A percentile compares a stretch with the other conserved stretches of the same genome.
Conservation (phyloP, 2,888 invertebrate species). For the Hydroisotoma schaefferi region DNA sequence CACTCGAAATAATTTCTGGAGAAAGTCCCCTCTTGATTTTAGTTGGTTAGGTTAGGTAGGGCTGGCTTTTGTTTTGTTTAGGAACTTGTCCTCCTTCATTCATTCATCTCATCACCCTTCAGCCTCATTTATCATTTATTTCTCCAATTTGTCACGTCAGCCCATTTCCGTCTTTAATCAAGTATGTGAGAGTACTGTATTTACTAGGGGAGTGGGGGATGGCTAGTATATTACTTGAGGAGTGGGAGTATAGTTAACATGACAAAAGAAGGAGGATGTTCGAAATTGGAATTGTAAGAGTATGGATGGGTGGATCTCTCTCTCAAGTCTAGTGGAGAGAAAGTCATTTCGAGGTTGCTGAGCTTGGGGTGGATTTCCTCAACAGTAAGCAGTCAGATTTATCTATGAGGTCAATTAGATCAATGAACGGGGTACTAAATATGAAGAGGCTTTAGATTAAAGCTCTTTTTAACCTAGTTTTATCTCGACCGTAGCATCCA, state of each 20-base stretch:
- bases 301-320: no score
- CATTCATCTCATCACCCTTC: constrained; percentile 19
- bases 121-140: constrained; percentile 19
- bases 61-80: constrained; percentile 2
- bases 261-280: no score
- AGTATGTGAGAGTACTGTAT: background rate
- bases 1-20: constrained; percentile 7
- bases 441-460: no score
- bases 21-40: background rate
- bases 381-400: background rate
- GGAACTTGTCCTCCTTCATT: constrained; percentile 5
- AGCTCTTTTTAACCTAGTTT: no score
- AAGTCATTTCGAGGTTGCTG: background rate
- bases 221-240: no score
- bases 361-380: background rate
- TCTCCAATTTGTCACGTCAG: constrained; percentile 13
- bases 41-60: no score
- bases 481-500: no score
- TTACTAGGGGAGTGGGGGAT: background rate
- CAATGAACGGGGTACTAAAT: constrained; percentile 13
- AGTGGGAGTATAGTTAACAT: no score
- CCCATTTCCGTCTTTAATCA: constrained; percentile 1
- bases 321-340: background rate
- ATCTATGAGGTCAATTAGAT: constrained; percentile 13
- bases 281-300: background rate